These are phyloP conservation scores for Heliornis fulica DNA, from an alignment of 2,113 vertebrate genomes.

Conservation along the genomic window DNA sequence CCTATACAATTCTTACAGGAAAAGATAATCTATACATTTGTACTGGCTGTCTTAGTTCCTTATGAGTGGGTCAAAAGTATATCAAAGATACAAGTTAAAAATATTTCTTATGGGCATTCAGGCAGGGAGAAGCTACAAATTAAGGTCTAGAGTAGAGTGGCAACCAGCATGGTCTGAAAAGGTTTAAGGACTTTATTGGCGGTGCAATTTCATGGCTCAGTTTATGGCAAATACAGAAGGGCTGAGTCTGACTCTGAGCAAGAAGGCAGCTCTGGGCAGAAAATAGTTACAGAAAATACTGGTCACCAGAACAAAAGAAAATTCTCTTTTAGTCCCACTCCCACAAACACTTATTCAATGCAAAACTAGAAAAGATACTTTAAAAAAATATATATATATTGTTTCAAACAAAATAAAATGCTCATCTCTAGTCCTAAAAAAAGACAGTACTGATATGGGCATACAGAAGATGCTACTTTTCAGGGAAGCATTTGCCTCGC, in stretches of 20 bases:
- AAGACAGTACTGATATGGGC: conserved; percentile 4
- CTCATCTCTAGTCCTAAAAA: conserved; percentile 38
- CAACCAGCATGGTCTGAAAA: background rate
- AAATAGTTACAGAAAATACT: background rate
- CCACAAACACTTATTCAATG: background rate
- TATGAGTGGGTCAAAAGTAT: background rate
- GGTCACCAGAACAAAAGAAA: background rate
- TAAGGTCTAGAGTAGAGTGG: background rate
- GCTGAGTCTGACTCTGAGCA: background rate
- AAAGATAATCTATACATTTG: background rate
- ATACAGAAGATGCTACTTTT: conserved; percentile 51
- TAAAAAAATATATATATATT: background rate
- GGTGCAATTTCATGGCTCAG: fast-evolving
- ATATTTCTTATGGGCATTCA: background rate
- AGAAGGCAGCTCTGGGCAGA: background rate
- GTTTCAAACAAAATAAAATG: conserved; percentile 18
- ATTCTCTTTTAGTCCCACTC: background rate
- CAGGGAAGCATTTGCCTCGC: conserved; percentile 41
- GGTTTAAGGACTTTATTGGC: background rate
- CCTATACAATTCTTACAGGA: background rate
- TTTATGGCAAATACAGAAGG: background rate
- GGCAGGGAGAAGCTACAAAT: background rate
- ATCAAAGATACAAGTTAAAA: background rate
- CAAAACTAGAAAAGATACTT: background rate
- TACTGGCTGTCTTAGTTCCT: background rate